Base-by-base conservation (phyloP, 1,140 invertebrate genomes). In the Pseudoatta argentina region DNA sequence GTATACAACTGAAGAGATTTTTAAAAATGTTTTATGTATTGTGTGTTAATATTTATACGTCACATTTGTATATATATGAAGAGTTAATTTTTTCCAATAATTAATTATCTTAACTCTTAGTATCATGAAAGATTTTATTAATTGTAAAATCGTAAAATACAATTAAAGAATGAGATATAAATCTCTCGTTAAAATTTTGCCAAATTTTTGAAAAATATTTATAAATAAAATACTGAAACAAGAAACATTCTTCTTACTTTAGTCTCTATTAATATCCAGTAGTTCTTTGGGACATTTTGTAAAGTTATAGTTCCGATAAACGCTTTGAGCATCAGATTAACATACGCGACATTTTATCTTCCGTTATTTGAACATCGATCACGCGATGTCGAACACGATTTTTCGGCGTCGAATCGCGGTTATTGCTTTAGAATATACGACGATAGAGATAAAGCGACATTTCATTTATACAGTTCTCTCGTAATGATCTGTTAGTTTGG, bases 381-480 rank as follows among this genome's bases (percentile, higher is more conserved):
- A 21, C 48, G 8, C 69, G 69, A 48, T 82, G 57, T 72, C 53
- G 34, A 82, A 72, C 34, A 59, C 67, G 67, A 72, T 27, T 72
- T 48, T 48, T 82, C 24, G 16, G 72, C 12, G 21, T 72, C 51
- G 53, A 71, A 44, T 64, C 24, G 21, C n/a, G 21, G 55, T 44
- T 69, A 57, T 81, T 64, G 5, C 34, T 24, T 48, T 24, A 39
- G 2, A 24, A 82, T 39, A n/a, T 30, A 27, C 16, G 48, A 34
- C 30, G n/a, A 21, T 18, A 59, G 39, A 83, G 39, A 83, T 79
- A 67, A 82, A 73, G n/a, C 18, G 53, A 7, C 39, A 48, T 73
- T 82, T 82, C 53, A 82, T 73, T 72, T 72, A 48, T 73, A 63
- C 14, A 61, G 14, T 59, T 59, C 79, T 61, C 69, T 48, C 67